Conservation (phyloP, 2,888 invertebrate genomes). For the Andrena trimmerana region DNA sequence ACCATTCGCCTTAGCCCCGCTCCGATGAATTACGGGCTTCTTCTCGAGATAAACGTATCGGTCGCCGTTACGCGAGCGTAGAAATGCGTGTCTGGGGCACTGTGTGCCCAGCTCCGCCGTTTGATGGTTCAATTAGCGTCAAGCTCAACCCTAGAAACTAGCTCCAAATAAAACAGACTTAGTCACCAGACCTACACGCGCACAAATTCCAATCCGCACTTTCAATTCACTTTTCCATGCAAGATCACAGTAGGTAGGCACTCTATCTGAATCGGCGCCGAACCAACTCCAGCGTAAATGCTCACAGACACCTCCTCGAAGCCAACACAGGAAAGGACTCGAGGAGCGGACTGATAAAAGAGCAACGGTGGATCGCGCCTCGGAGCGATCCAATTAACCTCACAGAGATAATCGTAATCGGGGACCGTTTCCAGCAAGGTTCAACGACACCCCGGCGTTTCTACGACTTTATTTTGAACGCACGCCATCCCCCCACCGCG, state of each 20-base stretch:
- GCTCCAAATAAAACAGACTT: background rate
- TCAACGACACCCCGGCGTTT: slow-evolving; percentile 20
- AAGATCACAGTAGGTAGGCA: background rate
- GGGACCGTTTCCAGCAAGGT: slow-evolving; percentile 26
- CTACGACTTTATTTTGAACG: slow-evolving; percentile 31
- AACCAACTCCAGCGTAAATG: background rate
- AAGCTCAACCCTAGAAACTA: background rate
- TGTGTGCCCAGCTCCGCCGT: slow-evolving; percentile 3
- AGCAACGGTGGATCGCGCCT: slow-evolving; percentile 17
- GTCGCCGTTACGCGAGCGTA: slow-evolving; percentile 16
- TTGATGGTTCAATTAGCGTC: slow-evolving; percentile 45
- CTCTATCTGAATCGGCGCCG: background rate
- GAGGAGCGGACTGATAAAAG: background rate
- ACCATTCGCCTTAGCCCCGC: slow-evolving; percentile 29
- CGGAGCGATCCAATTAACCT: slow-evolving; percentile 28
- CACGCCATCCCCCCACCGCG: slow-evolving; percentile 4
- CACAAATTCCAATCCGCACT: background rate
- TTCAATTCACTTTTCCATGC: background rate
- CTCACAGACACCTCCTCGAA: background rate
- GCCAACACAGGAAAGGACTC: background rate
- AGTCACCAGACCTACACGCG: background rate
- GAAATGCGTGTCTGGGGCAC: background rate
- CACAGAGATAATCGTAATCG: slow-evolving; percentile 29
- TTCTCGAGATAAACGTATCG: slow-evolving; percentile 37
- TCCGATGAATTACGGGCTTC: slow-evolving; percentile 27